A percentile compares a stretch with the other conserved stretches of the same genome.
These are phyloP conservation scores for Pimephales promelas DNA, from an alignment of 2,113 vertebrate genomes.

Conservation along the genomic window DNA sequence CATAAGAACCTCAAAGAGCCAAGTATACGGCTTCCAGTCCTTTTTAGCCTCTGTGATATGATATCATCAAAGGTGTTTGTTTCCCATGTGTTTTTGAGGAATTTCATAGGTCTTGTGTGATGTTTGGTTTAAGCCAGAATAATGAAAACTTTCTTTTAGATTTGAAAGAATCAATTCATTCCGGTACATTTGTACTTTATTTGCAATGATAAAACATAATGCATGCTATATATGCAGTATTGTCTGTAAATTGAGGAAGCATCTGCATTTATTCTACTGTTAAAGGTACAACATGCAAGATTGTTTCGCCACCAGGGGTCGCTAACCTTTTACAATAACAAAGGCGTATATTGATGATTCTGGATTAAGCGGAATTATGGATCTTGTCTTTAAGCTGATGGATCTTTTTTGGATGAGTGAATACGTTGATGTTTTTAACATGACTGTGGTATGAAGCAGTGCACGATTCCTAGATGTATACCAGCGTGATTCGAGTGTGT, in stretches of 20 bases:
- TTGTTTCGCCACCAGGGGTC: too few species aligned
- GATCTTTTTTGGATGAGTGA: too few species aligned
- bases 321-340: too few species aligned
- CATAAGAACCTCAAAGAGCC: conserved; percentile 7
- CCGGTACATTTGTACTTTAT: neutral
- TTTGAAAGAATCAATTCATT: conserved; percentile 2
- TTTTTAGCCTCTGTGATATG: conserved; percentile 24
- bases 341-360: too few species aligned
- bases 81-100: neutral
- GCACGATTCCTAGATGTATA: too few species aligned
- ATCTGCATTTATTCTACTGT: neutral
- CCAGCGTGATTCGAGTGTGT: too few species aligned
- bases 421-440: too few species aligned
- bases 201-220: neutral
- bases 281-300: too few species aligned
- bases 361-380: too few species aligned
- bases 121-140: conserved; percentile 9
- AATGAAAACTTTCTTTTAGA: neutral
- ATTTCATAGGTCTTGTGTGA: neutral
- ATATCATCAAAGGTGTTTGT: conserved; percentile 39
- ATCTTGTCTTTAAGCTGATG: too few species aligned
- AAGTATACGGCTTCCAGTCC: neutral
- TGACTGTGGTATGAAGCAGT: too few species aligned
- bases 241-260: neutral
- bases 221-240: neutral